A percentile compares a stretch with the other conserved stretches of the same genome.
These are phyloP conservation scores for Himalopsyche tibetana DNA, from an alignment of 2,888 invertebrate genomes.

Conservation along the genomic window DNA sequence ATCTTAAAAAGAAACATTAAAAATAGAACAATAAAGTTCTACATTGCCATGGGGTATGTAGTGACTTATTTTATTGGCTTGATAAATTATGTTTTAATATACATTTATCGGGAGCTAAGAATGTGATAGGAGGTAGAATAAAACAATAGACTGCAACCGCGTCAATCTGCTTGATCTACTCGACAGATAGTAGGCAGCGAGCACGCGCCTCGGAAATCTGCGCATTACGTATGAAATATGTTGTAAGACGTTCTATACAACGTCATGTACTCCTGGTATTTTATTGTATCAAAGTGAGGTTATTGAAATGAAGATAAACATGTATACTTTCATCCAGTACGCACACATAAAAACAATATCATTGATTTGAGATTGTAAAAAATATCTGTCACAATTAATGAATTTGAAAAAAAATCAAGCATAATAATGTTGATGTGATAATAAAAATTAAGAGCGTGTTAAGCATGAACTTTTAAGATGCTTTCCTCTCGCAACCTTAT, in stretches of 20 bases:
- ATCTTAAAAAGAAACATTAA: slow-evolving; percentile 26
- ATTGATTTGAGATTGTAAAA: too few species aligned
- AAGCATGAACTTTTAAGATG: not conserved
- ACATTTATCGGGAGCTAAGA: slow-evolving; percentile 63
- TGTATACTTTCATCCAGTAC: not conserved
- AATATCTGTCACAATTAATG: too few species aligned
- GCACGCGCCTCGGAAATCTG: slow-evolving; percentile 55
- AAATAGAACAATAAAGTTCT: not conserved
- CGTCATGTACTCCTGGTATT: slow-evolving; percentile 41
- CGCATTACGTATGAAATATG: slow-evolving; percentile 51
- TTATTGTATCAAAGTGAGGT: not conserved
- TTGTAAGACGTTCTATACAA: slow-evolving; percentile 9
- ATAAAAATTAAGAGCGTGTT: too few species aligned
- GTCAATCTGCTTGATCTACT: slow-evolving; percentile 57
- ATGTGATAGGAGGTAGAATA: slow-evolving; percentile 63
- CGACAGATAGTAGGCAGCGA: slow-evolving; percentile 49
- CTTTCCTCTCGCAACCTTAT: not conserved
- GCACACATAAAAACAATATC: too few species aligned
- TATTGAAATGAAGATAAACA: not conserved
- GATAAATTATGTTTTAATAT: slow-evolving; percentile 65
- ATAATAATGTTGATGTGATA: too few species aligned
- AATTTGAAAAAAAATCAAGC: too few species aligned
- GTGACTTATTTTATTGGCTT: slow-evolving; percentile 58
- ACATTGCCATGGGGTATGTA: slow-evolving; percentile 45
- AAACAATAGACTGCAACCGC: slow-evolving; percentile 64